Percentiles rank a stretch among this genome's conserved stretches.
These are phyloP conservation scores for Lagopus leucura DNA, from an alignment of 2,113 vertebrate species.

Conservation along the genomic window DNA sequence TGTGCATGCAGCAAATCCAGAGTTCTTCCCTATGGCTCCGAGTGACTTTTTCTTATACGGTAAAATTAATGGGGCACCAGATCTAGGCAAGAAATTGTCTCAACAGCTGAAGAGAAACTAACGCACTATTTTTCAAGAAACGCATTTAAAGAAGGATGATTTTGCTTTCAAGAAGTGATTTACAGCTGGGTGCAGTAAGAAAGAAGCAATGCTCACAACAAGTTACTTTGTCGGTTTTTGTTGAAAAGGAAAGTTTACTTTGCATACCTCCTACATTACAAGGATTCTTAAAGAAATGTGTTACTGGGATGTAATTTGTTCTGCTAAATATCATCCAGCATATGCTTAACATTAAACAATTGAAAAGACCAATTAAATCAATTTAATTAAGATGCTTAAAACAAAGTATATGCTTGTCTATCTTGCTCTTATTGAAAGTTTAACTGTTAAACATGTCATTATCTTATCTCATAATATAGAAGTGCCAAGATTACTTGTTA, in stretches of 20 bases:
- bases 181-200: slow-evolving; percentile 58
- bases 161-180: slow-evolving; percentile 62
- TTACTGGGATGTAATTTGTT: slow-evolving; percentile 44
- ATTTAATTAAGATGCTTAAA: slow-evolving; percentile 14
- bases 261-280: slow-evolving; percentile 12
- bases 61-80: slow-evolving; percentile 37
- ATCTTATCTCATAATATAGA: slow-evolving; percentile 20
- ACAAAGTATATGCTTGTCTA: background rate
- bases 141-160: slow-evolving; percentile 63
- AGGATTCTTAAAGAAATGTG: slow-evolving; percentile 31
- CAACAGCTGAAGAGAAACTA: slow-evolving; percentile 57
- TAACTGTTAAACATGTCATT: slow-evolving; percentile 31
- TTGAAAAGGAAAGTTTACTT: slow-evolving; percentile 71
- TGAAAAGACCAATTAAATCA: slow-evolving; percentile 21
- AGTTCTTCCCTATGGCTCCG: slow-evolving; percentile 10
- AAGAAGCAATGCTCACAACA: slow-evolving; percentile 53
- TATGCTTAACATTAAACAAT: slow-evolving; percentile 14
- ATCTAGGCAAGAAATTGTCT: slow-evolving; percentile 43
- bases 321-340: slow-evolving; percentile 7
- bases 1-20: background rate
- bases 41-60: slow-evolving; percentile 2
- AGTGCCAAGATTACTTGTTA: slow-evolving; percentile 25
- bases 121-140: slow-evolving; percentile 58
- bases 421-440: background rate
- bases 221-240: slow-evolving; percentile 65